Evolutionary conservation across 2,113 vertebrate species (phyloP).

Genomic region (Perccottus glenii): DNA sequence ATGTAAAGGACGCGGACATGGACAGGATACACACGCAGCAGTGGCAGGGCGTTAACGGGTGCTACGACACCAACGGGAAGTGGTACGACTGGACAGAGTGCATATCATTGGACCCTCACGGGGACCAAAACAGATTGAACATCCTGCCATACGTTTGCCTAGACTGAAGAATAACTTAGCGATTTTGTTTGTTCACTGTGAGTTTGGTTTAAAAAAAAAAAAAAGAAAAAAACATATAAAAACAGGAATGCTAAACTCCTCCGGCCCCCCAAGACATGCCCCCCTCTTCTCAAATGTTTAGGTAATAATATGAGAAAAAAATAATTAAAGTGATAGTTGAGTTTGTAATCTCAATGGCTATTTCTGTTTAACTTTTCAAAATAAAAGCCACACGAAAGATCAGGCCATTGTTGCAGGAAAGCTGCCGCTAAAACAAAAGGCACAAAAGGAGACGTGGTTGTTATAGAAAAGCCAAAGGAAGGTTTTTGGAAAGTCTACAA

Average conservation of each 20-base stretch:
- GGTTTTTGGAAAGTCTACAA: constrained; percentile 6
- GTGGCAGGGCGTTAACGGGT: constrained; percentile 96
- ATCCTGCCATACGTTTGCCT: constrained; percentile 99
- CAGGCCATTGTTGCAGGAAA: constrained; percentile 82
- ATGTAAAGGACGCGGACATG: constrained; percentile 85
- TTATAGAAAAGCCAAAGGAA: constrained; percentile 24
- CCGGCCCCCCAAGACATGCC: constrained; percentile 24
- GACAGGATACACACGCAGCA: constrained; percentile 84
- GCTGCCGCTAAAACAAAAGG: constrained; percentile 83
- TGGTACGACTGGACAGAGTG: constrained; percentile 99
- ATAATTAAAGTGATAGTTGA: constrained; percentile 70
- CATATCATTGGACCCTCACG: constrained; percentile 96
- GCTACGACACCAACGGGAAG: constrained; percentile 92
- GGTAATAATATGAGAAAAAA: constrained; percentile 59
- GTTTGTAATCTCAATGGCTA: constrained; percentile 75
- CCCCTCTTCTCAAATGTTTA: constrained; percentile 68
- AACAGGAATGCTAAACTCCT: constrained; percentile 68
- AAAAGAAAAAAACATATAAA: not conserved
- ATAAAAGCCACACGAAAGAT: constrained; percentile 64
- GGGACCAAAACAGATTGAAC: constrained; percentile 93
- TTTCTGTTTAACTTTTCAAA: constrained; percentile 74
- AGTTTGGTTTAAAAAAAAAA: constrained; percentile 56
- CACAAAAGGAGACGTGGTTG: constrained; percentile 15
- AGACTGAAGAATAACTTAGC: constrained; percentile 85
- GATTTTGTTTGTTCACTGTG: constrained; percentile 80